A percentile compares a stretch with the other conserved stretches of the same genome.
phyloP scores from a whole-genome alignment of 2,888 invertebrate genomes.

The Dolichopus griseipennis region DNA sequence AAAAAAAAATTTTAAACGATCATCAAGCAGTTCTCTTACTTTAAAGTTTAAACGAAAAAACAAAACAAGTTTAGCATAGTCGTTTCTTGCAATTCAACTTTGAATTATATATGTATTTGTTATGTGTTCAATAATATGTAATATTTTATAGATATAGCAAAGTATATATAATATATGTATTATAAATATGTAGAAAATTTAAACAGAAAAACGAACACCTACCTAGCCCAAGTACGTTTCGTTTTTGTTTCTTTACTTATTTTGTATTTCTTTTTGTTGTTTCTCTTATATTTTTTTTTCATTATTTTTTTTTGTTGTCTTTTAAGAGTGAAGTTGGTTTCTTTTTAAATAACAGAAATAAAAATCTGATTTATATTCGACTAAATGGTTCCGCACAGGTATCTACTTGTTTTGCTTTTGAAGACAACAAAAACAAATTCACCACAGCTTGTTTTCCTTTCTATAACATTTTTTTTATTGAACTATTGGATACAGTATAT shows the following conservation, averaged over 20 bases:
- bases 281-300: neutral
- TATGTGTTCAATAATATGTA: neutral
- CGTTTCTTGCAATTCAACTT: constrained; percentile 1
- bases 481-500: too few relatives aligned
- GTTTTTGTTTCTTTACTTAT: neutral
- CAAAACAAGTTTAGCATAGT: neutral
- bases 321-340: neutral
- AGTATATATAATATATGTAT: neutral
- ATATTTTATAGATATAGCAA: neutral
- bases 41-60: too few relatives aligned
- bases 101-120: neutral
- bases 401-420: neutral
- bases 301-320: too few relatives aligned
- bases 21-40: neutral
- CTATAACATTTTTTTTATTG: neutral
- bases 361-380: neutral
- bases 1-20: neutral
- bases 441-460: neutral
- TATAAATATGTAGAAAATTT: neutral
- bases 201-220: neutral
- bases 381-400: constrained; percentile 3
- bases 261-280: neutral
- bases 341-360: neutral
- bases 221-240: neutral
- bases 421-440: neutral